Percentiles rank a stretch among this genome's conserved stretches.
Conservation (phyloP, 2,888 invertebrate species). For the Xanthia icteritia region DNA sequence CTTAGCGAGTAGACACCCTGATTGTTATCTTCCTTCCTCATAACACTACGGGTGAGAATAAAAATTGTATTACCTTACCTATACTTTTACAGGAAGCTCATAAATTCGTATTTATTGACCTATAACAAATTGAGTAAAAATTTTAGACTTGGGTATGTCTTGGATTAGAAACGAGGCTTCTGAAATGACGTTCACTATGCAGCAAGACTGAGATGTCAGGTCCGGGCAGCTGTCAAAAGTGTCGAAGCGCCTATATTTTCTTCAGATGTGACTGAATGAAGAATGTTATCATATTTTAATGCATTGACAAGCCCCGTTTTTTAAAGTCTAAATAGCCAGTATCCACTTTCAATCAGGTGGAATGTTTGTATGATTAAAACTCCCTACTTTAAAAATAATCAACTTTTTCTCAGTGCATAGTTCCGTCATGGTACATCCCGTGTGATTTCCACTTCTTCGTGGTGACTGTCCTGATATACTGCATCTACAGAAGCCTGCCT, state of each 20-base stretch:
- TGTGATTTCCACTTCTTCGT: slow-evolving; percentile 93
- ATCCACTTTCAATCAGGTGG: not conserved
- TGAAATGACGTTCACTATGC: too few relatives aligned
- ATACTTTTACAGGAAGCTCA: not conserved
- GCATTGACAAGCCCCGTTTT: not conserved
- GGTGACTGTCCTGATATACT: slow-evolving; percentile 87
- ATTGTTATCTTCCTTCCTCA: too few relatives aligned
- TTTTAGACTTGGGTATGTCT: not conserved
- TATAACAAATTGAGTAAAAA: not conserved
- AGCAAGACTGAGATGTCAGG: too few relatives aligned
- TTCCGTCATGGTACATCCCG: slow-evolving; percentile 93
- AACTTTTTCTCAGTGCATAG: slow-evolving; percentile 90
- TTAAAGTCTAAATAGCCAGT: not conserved
- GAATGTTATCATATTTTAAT: not conserved
- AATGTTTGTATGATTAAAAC: not conserved
- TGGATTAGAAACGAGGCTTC: not conserved
- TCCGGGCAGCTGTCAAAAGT: too few relatives aligned
- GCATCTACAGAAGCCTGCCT: slow-evolving; percentile 83
- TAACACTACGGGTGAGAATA: not conserved
- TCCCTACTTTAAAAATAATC: not conserved
- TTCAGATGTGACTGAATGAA: too few relatives aligned
- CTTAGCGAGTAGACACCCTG: too few relatives aligned
- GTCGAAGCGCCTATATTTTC: too few relatives aligned
- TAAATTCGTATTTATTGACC: not conserved
- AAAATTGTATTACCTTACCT: not conserved